Percentiles rank a stretch among this genome's conserved stretches.
Conservation (phyloP, 2,797 vertebrate species). For the Onychomys arenicola region DNA sequence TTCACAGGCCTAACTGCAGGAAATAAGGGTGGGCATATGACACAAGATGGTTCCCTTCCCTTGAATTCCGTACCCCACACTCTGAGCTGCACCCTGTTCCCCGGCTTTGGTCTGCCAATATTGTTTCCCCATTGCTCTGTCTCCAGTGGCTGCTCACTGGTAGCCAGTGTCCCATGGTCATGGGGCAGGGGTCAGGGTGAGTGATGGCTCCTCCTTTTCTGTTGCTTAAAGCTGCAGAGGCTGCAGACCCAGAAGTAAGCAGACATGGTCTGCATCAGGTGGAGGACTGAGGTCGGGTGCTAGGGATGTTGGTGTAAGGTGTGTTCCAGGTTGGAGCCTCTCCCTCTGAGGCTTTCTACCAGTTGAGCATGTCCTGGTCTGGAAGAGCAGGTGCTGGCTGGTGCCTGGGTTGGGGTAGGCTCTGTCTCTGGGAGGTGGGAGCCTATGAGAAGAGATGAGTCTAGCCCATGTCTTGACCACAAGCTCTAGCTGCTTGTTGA, state of each 20-base stretch:
- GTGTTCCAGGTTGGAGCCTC: neutral
- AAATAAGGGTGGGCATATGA: neutral
- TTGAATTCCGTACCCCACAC: neutral
- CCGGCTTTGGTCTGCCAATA: neutral
- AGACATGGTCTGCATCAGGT: neutral
- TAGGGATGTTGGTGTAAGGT: neutral
- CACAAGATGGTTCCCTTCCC: neutral
- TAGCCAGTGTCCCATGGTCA: no score
- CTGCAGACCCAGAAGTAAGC: neutral
- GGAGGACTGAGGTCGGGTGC: neutral
- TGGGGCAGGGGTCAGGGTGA: neutral
- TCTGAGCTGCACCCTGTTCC: neutral
- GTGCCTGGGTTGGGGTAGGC: neutral
- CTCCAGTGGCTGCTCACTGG: neutral
- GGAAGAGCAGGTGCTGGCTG: neutral
- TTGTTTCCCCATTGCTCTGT: neutral
- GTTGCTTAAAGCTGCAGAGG: neutral
- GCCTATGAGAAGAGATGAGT: neutral
- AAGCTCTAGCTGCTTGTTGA: neutral
- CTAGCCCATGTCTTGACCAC: neutral
- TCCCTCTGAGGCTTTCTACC: no score
- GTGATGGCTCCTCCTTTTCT: neutral
- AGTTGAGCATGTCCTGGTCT: neutral
- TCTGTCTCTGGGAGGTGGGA: neutral
- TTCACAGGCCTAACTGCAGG: neutral